Base-by-base conservation (phyloP, 2,888 invertebrate species). In the Apotomis betuletana region DNA sequence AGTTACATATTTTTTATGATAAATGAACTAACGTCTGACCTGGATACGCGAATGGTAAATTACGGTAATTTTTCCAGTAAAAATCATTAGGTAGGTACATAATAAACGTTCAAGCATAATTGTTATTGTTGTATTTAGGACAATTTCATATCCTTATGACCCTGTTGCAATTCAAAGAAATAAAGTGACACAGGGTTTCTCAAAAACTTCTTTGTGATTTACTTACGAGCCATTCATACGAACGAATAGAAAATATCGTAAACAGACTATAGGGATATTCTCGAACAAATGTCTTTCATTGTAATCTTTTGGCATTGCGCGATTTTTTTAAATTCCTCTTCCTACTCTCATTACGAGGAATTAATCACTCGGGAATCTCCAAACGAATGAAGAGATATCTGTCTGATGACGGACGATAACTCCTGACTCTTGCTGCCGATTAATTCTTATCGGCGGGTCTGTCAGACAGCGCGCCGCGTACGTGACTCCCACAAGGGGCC, bases 401-500 rank as follows among this genome's bases (percentile, higher is more conserved):
- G 76, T 79, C 75, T 68, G 76, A 76, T 78, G 72, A 69, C 65
- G 44, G 57, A 67, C 67, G 77, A 77, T 78, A 77, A 76, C 74
- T 75, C 68, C 46, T 71, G 65, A 38, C 63, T 65, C 49, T 44
- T 71, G 57, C 70, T 63, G 60, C 41, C 68, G 71, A 68, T 68
- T 67, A 71, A 61, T 71, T 67, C 72, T 79, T 80, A 80, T 78
- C 79, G 75, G 74, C 70, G 74, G 74, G 75, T 71, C 77, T 72
- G 79, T 77, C 83, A 84, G 83, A 84, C 81, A 75, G 81, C 80
- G 75, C 77, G 84, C 79, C 82, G 81, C 79, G 80, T 83, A 82
- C 83, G 84, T 84, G 84, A 82, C 81, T 76, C 73, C 61, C 76
- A 81, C 81, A 82, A 83, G 79, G 79, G 74, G 79, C 77, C 84